phyloP scores from a whole-genome alignment of 2,113 vertebrate genomes.

The Cynopterus brachyotis region DNA sequence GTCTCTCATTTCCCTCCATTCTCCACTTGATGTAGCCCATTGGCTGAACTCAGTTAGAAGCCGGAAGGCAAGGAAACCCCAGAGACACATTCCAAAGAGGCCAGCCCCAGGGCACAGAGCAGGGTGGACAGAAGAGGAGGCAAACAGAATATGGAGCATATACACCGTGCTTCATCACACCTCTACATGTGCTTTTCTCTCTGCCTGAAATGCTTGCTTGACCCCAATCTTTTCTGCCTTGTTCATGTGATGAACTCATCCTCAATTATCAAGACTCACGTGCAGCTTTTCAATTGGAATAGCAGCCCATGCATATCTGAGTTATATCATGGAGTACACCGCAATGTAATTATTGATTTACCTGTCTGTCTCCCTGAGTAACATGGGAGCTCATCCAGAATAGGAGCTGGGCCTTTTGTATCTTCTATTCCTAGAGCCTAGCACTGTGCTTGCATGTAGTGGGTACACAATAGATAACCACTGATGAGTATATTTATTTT shows the following conservation, averaged over 20 bases:
- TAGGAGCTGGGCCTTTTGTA: background rate
- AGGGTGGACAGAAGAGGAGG: background rate
- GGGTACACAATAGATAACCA: background rate
- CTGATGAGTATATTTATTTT: background rate
- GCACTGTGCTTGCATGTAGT: background rate
- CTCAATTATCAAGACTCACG: background rate
- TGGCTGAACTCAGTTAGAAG: background rate
- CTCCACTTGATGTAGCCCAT: background rate
- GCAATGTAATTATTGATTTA: background rate
- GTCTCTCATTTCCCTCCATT: background rate
- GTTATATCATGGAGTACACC: background rate
- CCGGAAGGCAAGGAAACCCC: background rate
- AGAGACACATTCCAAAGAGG: background rate
- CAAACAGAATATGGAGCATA: background rate
- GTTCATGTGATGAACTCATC: background rate
- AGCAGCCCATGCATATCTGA: background rate
- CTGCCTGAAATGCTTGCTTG: background rate
- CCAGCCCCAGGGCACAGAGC: background rate
- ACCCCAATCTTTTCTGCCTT: background rate
- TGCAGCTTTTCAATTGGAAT: background rate
- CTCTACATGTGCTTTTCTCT: background rate
- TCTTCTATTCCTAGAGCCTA: background rate
- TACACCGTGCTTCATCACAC: background rate
- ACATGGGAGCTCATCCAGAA: background rate
- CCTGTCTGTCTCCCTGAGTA: background rate